A percentile compares a stretch with the other conserved stretches of the same genome.
phyloP scores from a whole-genome alignment of 2,113 vertebrate species.

The Microcebus ravelobensis region DNA sequence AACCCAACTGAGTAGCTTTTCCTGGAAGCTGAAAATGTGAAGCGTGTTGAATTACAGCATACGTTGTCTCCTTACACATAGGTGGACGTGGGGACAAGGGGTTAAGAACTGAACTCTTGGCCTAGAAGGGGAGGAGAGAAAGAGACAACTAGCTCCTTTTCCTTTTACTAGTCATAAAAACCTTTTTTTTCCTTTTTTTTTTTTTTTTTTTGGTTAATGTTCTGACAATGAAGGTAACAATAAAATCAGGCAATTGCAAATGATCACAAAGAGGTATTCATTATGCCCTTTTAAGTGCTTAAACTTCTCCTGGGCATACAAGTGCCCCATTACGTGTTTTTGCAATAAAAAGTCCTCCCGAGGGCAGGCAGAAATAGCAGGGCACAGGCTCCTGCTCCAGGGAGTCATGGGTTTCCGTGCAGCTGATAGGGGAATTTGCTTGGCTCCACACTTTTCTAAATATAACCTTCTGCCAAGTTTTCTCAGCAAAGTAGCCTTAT shows the following conservation, averaged over 20 bases:
- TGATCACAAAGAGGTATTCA: slow-evolving; percentile 8
- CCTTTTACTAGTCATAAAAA: not conserved
- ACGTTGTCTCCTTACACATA: not conserved
- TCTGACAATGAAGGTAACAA: slow-evolving; percentile 11
- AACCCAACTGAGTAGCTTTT: not conserved
- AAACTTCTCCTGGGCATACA: not conserved
- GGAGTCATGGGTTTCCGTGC: not conserved
- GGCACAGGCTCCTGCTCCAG: not conserved
- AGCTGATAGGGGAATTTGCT: slow-evolving; percentile 58
- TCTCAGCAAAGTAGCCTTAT: slow-evolving; percentile 37
- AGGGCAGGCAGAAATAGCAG: slow-evolving; percentile 38
- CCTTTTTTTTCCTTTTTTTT: not conserved
- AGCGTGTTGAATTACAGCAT: not conserved
- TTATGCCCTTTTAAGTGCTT: not conserved
- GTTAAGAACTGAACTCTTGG: not conserved
- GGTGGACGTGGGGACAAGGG: not conserved
- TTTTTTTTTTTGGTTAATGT: not conserved
- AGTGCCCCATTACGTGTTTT: not conserved
- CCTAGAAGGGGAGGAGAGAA: not conserved
- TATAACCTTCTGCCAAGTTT: slow-evolving; percentile 62
- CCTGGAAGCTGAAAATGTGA: not conserved
- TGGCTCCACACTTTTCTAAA: slow-evolving; percentile 56
- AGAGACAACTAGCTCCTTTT: not conserved
- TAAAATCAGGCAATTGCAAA: slow-evolving; percentile 21
- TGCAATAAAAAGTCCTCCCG: not conserved